These are phyloP conservation scores for Sycobia sp. DNA, from an alignment of 1,140 invertebrate genomes.

Conservation along the genomic window DNA sequence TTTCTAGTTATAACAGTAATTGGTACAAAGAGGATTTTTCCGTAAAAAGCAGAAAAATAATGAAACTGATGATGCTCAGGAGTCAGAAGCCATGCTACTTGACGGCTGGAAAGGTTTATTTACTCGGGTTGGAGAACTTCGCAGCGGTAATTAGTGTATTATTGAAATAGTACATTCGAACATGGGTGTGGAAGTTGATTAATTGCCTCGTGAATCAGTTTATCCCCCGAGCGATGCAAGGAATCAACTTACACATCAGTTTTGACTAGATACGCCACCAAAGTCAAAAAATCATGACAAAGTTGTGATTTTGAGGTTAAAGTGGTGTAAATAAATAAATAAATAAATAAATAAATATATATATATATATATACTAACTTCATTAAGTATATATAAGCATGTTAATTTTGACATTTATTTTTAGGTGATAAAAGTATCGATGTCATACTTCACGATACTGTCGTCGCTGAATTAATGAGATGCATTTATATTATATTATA, in stretches of 20 bases:
- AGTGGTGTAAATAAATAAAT: no score
- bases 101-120: slow-evolving; percentile 14
- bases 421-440: slow-evolving; percentile 13
- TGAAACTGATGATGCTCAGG: slow-evolving; percentile 15
- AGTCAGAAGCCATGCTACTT: slow-evolving; percentile 12
- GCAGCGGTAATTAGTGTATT: neutral
- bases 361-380: no score
- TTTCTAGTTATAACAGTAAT: slow-evolving; percentile 6
- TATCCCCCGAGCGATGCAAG: no score
- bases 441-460: slow-evolving; percentile 27
- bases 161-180: no score
- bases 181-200: no score
- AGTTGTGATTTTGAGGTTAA: no score
- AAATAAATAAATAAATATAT: no score
- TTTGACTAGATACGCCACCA: no score
- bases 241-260: no score
- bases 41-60: neutral
- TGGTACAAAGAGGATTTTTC: slow-evolving; percentile 9
- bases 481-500: no score
- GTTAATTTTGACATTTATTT: neutral
- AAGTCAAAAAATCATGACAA: no score
- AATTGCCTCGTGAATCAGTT: no score
- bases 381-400: neutral
- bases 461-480: slow-evolving; percentile 4
- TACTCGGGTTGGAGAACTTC: slow-evolving; percentile 16